Conservation (phyloP, 2,113 vertebrate species). For the Oplegnathus fasciatus region DNA sequence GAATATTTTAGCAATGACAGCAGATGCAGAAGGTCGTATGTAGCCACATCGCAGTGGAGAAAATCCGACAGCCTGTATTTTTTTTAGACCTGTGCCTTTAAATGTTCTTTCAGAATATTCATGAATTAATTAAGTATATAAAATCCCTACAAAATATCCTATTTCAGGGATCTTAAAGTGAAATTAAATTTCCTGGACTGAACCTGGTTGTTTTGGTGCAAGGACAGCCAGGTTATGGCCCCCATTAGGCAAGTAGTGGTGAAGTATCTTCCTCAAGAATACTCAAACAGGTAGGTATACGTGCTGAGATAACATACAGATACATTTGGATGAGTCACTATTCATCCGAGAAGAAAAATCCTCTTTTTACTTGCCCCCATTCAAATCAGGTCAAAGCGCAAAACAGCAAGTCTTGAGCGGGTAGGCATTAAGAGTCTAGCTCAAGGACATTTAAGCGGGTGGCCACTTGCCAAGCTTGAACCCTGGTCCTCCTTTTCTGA, state of each 20-base stretch:
- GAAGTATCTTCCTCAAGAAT: slow-evolving; percentile 17
- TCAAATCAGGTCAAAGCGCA: not conserved
- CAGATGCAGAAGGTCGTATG: slow-evolving; percentile 1
- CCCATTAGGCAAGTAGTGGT: not conserved
- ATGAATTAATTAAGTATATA: slow-evolving; percentile 20
- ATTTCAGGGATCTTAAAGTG: slow-evolving; percentile 7
- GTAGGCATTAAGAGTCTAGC: not conserved
- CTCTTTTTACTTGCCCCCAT: not conserved
- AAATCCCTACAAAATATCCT: slow-evolving; percentile 12
- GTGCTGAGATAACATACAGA: not conserved
- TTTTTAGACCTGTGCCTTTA: not conserved
- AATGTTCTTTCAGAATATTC: slow-evolving; percentile 32
- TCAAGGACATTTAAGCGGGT: slow-evolving; percentile 33
- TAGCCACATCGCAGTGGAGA: not conserved
- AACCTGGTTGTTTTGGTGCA: not conserved
- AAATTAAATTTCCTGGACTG: not conserved
- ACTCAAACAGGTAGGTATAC: not conserved
- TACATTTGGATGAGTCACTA: slow-evolving; percentile 5
- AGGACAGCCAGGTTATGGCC: not conserved
- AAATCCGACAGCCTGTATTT: not conserved
- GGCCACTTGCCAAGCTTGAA: not conserved
- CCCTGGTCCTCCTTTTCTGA: not conserved
- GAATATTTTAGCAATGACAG: not conserved
- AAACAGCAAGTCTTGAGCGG: slow-evolving; percentile 11
- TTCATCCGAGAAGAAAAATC: slow-evolving; percentile 26